Conservation (phyloP, 2,797 vertebrate species). For the Sebastes iracundus region DNA sequence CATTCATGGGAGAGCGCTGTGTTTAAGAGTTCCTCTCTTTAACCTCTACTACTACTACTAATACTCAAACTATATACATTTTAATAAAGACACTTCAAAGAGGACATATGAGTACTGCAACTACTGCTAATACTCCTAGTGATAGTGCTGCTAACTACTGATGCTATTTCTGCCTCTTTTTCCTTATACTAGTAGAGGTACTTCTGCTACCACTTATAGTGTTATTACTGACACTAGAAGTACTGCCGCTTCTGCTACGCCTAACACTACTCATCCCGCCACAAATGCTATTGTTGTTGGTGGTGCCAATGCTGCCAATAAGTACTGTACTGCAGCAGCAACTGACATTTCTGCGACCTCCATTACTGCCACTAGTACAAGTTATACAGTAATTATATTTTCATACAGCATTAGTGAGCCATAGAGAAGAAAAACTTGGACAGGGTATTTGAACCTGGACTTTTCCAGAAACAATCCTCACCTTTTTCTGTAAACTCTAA, state of each 20-base stretch:
- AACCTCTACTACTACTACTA: not conserved
- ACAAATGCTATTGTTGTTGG: not conserved
- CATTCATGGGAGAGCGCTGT: not conserved
- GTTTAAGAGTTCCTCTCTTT: not conserved
- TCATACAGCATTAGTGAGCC: not conserved
- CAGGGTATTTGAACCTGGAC: not conserved
- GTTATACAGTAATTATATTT: not conserved
- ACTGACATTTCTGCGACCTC: not conserved
- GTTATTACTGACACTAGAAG: not conserved
- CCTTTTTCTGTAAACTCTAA: not conserved
- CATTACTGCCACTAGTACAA: not conserved
- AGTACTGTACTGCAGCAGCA: not conserved
- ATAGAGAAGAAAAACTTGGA: not conserved
- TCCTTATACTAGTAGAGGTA: not conserved
- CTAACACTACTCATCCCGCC: not conserved
- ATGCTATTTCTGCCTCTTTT: not conserved
- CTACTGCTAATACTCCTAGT: not conserved
- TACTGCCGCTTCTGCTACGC: not conserved
- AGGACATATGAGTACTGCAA: not conserved
- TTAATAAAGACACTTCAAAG: not conserved
- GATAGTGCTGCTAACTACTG: not conserved
- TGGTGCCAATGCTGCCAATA: not conserved
- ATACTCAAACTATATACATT: not conserved
- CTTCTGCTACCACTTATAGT: not conserved
- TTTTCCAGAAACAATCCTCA: not conserved